Evolutionary conservation across 2,797 vertebrate genomes (phyloP).

Genomic region (Distichodus sexfasciatus): DNA sequence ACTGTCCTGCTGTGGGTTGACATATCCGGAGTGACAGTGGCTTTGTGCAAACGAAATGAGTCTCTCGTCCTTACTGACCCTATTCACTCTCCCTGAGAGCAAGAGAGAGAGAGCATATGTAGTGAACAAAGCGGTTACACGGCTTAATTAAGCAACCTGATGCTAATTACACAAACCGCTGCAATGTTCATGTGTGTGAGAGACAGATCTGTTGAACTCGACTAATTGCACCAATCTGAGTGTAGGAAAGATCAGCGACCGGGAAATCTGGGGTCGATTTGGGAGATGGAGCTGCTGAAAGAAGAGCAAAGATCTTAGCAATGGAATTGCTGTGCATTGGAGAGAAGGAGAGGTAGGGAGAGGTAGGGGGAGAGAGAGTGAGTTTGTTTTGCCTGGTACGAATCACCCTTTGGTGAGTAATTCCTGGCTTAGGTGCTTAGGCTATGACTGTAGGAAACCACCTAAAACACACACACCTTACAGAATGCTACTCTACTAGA

Average conservation of each 20-base stretch:
- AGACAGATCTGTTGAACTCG: background rate
- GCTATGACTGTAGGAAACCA: no score
- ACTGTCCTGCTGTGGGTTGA: slow-evolving; percentile 33
- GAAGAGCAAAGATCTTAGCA: background rate
- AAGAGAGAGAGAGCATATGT: background rate
- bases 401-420: no score
- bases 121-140: slow-evolving; percentile 1
- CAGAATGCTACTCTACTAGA: no score
- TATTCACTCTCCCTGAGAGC: slow-evolving; percentile 19
- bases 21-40: slow-evolving; percentile 43
- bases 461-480: no score
- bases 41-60: slow-evolving; percentile 42
- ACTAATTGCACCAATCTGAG: slow-evolving; percentile 1
- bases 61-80: slow-evolving; percentile 37
- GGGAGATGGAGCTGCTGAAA: background rate
- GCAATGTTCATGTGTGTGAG: no score
- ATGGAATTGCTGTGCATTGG: background rate
- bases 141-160: background rate
- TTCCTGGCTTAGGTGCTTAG: no score
- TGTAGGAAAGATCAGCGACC: background rate
- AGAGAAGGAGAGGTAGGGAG: background rate
- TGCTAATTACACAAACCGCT: background rate
- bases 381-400: no score
- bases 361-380: no score
- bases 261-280: background rate